phyloP scores from a whole-genome alignment of 2,113 vertebrate species.

The Manacus vitellinus region DNA sequence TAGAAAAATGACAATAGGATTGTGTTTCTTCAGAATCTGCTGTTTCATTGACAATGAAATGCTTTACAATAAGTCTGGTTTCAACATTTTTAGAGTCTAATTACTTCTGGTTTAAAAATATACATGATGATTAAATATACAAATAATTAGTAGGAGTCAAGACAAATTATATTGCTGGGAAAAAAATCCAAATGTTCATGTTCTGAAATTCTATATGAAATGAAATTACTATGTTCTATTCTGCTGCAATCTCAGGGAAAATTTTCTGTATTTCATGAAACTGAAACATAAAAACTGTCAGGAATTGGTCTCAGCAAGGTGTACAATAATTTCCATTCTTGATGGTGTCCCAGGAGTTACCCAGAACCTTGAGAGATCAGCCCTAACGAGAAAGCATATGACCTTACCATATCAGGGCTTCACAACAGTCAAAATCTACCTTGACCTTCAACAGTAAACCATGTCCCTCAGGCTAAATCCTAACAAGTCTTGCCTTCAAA shows the following conservation, averaged over 20 bases:
- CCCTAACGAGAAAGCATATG: conserved; percentile 17
- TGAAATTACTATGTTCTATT: background rate
- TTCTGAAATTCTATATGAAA: conserved; percentile 5
- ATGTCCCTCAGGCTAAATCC: conserved; percentile 51
- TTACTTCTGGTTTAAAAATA: background rate
- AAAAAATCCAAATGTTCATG: background rate
- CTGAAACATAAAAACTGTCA: background rate
- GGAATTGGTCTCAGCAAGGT: background rate
- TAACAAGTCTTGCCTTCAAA: conserved; percentile 62
- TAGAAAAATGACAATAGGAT: background rate
- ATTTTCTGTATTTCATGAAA: background rate
- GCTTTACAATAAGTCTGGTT: background rate
- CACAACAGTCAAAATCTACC: conserved; percentile 42
- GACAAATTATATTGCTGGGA: background rate
- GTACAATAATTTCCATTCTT: conserved; percentile 32
- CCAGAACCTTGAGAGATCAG: conserved; percentile 23
- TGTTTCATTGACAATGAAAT: background rate
- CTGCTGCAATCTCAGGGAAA: background rate
- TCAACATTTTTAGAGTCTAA: background rate
- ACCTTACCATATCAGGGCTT: conserved; percentile 45
- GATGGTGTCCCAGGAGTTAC: background rate
- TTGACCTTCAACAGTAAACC: conserved; percentile 55
- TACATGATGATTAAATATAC: background rate
- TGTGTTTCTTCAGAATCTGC: background rate
- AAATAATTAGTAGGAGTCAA: background rate